Base-by-base conservation (phyloP, 2,888 invertebrate species). In the Pachliopta kotzebuea region DNA sequence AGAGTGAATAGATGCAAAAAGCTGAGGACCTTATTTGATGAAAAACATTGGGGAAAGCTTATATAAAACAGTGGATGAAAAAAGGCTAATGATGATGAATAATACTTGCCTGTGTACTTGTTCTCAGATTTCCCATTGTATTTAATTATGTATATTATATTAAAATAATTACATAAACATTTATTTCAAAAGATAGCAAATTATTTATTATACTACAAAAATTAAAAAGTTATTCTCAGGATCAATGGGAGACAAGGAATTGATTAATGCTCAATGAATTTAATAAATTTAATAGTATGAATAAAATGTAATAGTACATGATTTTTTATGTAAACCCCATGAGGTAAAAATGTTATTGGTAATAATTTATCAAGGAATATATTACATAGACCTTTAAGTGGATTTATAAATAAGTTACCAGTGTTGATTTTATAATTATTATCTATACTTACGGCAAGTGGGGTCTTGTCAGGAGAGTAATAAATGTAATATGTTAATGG, bases 331-430 rank as follows among this genome's bases (percentile, higher is more conserved):
- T 42, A 42, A 42, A 42, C 42, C 45, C 45, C 18, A 42, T 18
- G 8, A 45, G n/a, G 4, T n/a, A 55, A 61, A 42, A 23, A 29
- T 54, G 23, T 45, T 57, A 18, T 67, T 56, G 20, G 52, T 61
- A 62, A 62, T 31, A 49, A 60, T 55, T 55, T 37, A 20, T 56
- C 6, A 14, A 20, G 37, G 4, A 42, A 9, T 29, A 29, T 50
- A 55, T 55, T 21, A 45, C 54, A 26, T 60, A 64, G 31, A 31
- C 37, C 50, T 55, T 23, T 52, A 49, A 58, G 54, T 49, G 42
- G 23, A 55, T 50, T 58, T 57, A 58, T 62, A 17, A 60, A 52
- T 55, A 59, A 66, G 66, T 66, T 66, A 66, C 66, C 66, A 66
- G 55, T 66, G 66, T 62, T 65, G 18, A 58, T 65, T 60, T 50